phyloP scores from a whole-genome alignment of 2,888 invertebrate species.

The Thymelicus sylvestris region DNA sequence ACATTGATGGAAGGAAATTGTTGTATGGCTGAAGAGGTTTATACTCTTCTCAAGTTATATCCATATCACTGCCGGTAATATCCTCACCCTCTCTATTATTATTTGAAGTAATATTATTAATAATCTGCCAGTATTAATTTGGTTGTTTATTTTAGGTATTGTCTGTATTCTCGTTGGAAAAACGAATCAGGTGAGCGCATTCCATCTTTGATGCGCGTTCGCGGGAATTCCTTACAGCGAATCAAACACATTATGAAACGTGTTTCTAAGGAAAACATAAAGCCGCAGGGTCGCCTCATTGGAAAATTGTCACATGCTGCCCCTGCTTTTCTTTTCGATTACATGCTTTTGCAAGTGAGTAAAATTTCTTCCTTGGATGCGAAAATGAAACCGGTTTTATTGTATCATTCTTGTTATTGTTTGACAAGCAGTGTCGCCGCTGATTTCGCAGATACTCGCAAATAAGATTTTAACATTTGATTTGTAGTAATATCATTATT shows the following conservation, averaged over 20 bases:
- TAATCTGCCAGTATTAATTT: neutral
- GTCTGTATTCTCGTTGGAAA: slow-evolving; percentile 98
- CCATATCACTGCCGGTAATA: slow-evolving; percentile 92
- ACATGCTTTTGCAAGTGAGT: slow-evolving; percentile 87
- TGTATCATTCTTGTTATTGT: too few species aligned
- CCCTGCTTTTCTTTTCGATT: slow-evolving; percentile 98
- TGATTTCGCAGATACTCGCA: too few species aligned
- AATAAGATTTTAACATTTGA: too few species aligned
- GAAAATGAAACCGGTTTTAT: too few species aligned
- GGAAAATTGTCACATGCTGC: slow-evolving; percentile 98
- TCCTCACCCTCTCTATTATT: neutral
- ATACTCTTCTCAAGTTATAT: slow-evolving; percentile 93
- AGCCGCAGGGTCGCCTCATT: slow-evolving; percentile 97
- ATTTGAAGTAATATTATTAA: neutral
- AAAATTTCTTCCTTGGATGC: neutral
- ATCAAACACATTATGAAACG: slow-evolving; percentile 98
- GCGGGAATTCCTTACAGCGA: slow-evolving; percentile 94
- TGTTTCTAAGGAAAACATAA: slow-evolving; percentile 99
- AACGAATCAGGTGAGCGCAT: slow-evolving; percentile 91
- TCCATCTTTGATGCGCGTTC: slow-evolving; percentile 92
- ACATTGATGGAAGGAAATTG: slow-evolving; percentile 97
- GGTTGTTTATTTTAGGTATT: slow-evolving; percentile 84
- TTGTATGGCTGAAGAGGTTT: slow-evolving; percentile 98
- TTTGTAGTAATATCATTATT: too few species aligned
- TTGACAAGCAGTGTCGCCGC: neutral